Evolutionary conservation across 2,797 vertebrate genomes (phyloP).

Genomic region (Okamejei kenojei): DNA sequence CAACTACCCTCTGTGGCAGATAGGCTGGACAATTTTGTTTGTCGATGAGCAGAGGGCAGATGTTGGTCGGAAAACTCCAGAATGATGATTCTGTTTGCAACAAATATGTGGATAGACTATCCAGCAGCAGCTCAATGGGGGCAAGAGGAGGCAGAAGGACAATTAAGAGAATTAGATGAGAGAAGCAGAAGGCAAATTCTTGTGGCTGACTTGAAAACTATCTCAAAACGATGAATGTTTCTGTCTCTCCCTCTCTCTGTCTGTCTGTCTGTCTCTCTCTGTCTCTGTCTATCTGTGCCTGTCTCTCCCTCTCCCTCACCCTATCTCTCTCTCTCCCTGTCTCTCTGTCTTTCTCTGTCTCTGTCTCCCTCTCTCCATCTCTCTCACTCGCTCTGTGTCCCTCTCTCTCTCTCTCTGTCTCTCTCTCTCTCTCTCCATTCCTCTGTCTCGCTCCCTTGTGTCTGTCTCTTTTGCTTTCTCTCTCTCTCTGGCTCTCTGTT

Average conservation of each 20-base stretch:
- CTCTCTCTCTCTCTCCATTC: too few species aligned
- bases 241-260: too few species aligned
- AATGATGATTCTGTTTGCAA: neutral
- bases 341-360: neutral
- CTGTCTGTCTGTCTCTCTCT: neutral
- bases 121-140: neutral
- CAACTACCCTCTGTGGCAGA: too few species aligned
- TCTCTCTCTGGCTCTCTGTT: too few species aligned
- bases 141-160: neutral
- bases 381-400: too few species aligned
- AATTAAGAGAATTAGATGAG: neutral
- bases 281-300: too few species aligned
- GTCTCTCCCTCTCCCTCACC: neutral
- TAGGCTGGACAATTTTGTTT: neutral
- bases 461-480: neutral
- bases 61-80: too few species aligned
- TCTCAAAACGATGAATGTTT: neutral
- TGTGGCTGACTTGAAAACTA: neutral
- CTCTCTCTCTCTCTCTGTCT: too few species aligned
- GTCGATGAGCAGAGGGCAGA: too few species aligned
- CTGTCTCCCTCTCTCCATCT: neutral
- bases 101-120: neutral
- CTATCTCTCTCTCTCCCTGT: neutral
- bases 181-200: neutral
- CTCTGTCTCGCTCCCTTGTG: too few species aligned